Percentiles rank a stretch among this genome's conserved stretches.
These are phyloP conservation scores for Cydia splendana DNA, from an alignment of 1,140 invertebrate genomes.

Conservation along the genomic window DNA sequence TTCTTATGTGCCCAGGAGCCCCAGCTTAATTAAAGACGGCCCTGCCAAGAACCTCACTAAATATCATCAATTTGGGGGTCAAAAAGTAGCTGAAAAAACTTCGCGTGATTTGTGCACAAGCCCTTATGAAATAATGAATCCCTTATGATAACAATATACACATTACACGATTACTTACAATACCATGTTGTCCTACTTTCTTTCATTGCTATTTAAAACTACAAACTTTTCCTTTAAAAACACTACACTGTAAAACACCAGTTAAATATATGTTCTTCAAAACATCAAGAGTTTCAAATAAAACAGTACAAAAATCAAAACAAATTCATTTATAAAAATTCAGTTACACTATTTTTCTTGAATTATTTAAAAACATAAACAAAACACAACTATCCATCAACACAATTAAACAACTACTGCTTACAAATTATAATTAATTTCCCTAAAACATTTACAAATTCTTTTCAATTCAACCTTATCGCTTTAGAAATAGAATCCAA, in stretches of 20 bases:
- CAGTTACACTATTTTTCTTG: neutral
- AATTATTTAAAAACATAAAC: neutral
- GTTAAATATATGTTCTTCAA: no score
- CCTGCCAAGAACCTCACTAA: no score
- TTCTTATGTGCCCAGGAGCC: no score
- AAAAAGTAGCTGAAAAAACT: no score
- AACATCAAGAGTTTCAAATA: no score
- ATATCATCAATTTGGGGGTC: no score
- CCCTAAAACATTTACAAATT: neutral
- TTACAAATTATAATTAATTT: neutral
- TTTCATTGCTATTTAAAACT: neutral
- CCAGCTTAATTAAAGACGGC: no score
- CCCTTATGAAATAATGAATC: no score
- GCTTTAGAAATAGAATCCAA: neutral
- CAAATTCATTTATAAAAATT: neutral
- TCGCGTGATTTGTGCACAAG: no score
- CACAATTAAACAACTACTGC: neutral
- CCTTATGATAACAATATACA: no score
- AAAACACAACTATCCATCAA: neutral
- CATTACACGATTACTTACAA: conserved; percentile 20
- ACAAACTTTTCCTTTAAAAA: neutral
- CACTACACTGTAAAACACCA: neutral
- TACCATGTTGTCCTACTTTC: neutral
- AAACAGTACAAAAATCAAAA: neutral
- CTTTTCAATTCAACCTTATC: neutral